Percentiles rank a stretch among this genome's conserved stretches.
Conservation (phyloP, 2,797 vertebrate species). For the Glossophaga mutica region DNA sequence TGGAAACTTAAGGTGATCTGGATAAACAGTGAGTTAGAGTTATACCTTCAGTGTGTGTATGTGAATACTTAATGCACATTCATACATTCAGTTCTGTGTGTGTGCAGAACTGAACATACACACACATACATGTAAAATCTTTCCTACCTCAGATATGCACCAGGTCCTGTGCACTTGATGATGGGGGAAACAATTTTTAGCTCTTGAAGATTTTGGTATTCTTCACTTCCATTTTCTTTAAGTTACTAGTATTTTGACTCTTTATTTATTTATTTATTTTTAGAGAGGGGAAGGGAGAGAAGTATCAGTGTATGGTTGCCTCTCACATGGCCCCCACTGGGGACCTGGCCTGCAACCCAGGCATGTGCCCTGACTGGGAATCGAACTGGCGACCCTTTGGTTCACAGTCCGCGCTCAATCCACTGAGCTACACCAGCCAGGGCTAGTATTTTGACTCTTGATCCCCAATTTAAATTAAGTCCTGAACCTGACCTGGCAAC, state of each 20-base stretch:
- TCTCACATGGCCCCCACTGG: too few species aligned
- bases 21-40: neutral
- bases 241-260: neutral
- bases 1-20: neutral
- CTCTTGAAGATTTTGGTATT: neutral
- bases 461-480: neutral
- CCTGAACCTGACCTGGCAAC: neutral
- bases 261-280: too few species aligned
- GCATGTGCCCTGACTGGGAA: too few species aligned
- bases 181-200: neutral
- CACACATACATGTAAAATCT: neutral
- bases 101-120: neutral
- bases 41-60: neutral
- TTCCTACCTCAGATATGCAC: neutral
- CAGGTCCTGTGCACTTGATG: neutral
- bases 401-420: too few species aligned
- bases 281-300: too few species aligned
- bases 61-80: neutral
- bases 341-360: too few species aligned
- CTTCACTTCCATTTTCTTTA: neutral
- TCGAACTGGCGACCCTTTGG: too few species aligned
- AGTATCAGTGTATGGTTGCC: too few species aligned
- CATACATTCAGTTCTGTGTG: neutral
- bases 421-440: too few species aligned
- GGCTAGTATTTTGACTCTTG: neutral